phyloP scores from a whole-genome alignment of 2,797 vertebrate genomes.

The Lophotriccus pileatus region DNA sequence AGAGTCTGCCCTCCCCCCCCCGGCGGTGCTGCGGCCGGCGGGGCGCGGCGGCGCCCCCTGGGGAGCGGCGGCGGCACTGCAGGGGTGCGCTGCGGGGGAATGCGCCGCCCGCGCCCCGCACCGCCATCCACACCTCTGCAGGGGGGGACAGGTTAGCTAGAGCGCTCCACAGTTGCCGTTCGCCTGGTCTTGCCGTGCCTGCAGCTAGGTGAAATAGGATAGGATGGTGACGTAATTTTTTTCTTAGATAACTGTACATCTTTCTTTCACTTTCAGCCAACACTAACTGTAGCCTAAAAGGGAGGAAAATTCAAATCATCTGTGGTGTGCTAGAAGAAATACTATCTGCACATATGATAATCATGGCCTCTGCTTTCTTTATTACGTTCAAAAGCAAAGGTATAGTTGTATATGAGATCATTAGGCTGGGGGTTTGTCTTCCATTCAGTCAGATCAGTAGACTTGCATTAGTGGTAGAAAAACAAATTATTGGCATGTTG shows the following conservation, averaged over 20 bases:
- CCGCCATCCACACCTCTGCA: neutral
- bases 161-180: neutral
- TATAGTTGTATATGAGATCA: neutral
- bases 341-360: neutral
- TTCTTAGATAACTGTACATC: neutral
- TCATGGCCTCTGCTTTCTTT: neutral
- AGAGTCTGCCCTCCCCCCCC: neutral
- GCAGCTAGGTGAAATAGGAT: neutral
- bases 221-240: neutral
- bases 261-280: neutral
- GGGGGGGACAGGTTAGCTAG: neutral
- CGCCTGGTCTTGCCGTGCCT: neutral
- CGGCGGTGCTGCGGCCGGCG: neutral
- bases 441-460: neutral
- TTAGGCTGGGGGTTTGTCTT: neutral
- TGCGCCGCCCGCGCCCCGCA: neutral
- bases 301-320: neutral
- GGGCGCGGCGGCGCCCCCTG: slow-evolving; percentile 58
- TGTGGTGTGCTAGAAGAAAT: neutral
- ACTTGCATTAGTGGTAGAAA: neutral
- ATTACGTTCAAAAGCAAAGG: neutral
- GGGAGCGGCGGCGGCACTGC: slow-evolving; percentile 42
- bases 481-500: neutral
- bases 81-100: neutral
- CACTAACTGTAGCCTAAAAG: neutral